Evolutionary conservation across 2,797 vertebrate species (phyloP).

Genomic region (Synanceia verrucosa): DNA sequence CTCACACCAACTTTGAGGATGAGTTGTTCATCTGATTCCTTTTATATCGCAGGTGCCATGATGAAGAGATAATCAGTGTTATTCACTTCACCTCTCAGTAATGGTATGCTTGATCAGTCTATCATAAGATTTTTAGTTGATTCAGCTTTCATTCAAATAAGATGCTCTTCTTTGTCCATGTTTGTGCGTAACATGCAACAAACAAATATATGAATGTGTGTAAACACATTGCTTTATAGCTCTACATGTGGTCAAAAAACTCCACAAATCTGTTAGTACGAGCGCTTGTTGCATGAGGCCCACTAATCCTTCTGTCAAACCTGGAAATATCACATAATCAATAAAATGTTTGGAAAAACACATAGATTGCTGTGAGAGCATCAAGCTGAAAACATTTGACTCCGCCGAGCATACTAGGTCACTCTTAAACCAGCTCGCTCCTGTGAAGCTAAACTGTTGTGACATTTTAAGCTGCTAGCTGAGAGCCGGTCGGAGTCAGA

Average conservation of each 20-base stretch:
- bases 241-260: neutral
- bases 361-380: neutral
- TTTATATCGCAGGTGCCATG: too few species aligned
- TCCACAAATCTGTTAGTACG: neutral
- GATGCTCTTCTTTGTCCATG: neutral
- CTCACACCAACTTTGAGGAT: too few species aligned
- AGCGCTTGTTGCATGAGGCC: neutral
- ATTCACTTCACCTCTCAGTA: too few species aligned
- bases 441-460: conserved; percentile 56
- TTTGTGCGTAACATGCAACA: neutral
- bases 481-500: conserved; percentile 43
- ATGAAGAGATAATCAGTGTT: too few species aligned
- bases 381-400: conserved; percentile 30
- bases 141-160: neutral
- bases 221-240: neutral
- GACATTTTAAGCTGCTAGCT: conserved; percentile 61
- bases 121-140: neutral
- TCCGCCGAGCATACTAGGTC: conserved; percentile 24
- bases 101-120: too few species aligned
- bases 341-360: conserved; percentile 3
- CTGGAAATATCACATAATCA: neutral
- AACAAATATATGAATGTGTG: neutral
- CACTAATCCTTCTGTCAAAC: neutral
- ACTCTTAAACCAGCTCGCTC: conserved; percentile 32
- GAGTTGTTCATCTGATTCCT: too few species aligned